A percentile compares a stretch with the other conserved stretches of the same genome.
These are phyloP conservation scores for Chirona hameri DNA, from an alignment of 2,888 invertebrate genomes.

Conservation along the genomic window DNA sequence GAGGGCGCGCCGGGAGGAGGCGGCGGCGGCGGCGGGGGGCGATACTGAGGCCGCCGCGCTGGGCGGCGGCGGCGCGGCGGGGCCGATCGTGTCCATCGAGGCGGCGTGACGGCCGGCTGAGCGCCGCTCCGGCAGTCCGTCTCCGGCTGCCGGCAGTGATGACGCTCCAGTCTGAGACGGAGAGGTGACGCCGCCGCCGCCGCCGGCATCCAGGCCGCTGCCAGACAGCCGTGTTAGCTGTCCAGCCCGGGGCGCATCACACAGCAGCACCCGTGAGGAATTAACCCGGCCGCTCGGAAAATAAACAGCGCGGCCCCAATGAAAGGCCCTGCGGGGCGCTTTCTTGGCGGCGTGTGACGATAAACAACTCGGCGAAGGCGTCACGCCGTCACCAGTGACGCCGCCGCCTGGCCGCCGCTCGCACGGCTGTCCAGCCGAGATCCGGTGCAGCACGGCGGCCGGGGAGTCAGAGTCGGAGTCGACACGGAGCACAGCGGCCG, in stretches of 20 bases:
- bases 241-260: background rate
- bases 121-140: background rate
- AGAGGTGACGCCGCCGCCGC: too few species aligned
- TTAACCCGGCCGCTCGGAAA: background rate
- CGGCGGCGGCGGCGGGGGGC: too few species aligned
- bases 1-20: too few species aligned
- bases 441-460: too few species aligned
- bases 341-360: background rate
- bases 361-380: background rate
- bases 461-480: too few species aligned
- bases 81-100: background rate
- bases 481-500: too few species aligned
- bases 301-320: background rate
- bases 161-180: background rate
- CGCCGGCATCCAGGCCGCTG: too few species aligned
- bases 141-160: background rate
- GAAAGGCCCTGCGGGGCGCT: background rate
- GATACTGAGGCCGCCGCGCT: too few species aligned
- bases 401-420: background rate
- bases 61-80: background rate
- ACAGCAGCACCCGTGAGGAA: background rate
- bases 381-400: background rate
- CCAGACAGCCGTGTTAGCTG: too few species aligned
- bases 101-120: background rate
- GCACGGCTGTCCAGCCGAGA: background rate